Conservation (phyloP, 2,113 vertebrate species). For the Cepphus grylle region DNA sequence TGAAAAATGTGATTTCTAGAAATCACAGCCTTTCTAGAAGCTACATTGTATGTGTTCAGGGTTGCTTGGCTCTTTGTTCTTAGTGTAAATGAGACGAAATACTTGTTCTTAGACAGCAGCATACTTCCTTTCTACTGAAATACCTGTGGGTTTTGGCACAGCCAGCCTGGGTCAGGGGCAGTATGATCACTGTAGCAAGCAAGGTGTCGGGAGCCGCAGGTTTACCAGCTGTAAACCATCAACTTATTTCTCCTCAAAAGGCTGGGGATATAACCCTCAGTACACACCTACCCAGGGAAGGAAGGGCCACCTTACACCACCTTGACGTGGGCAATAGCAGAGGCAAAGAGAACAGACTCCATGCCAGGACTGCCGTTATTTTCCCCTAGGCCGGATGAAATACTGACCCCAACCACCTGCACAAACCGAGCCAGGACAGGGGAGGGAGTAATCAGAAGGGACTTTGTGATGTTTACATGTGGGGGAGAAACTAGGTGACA, state of each 20-base stretch:
- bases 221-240: not conserved
- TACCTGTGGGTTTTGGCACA: not conserved
- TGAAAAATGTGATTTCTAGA: not conserved
- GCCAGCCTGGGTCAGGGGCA: not conserved
- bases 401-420: not conserved
- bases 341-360: not conserved
- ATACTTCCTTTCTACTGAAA: not conserved
- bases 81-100: not conserved
- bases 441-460: not conserved
- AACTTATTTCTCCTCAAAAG: not conserved
- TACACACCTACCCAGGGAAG: not conserved
- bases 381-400: not conserved
- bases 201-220: not conserved
- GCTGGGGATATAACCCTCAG: not conserved
- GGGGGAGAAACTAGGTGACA: not conserved
- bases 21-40: not conserved
- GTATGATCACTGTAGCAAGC: not conserved
- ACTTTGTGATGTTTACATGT: not conserved
- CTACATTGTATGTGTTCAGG: not conserved
- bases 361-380: not conserved
- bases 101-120: not conserved
- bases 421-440: not conserved
- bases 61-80: not conserved
- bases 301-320: not conserved
- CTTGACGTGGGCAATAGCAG: too few relatives aligned